Evolutionary conservation across 2,113 vertebrate species (phyloP).

Genomic region (Gnathonemus longibarbis): DNA sequence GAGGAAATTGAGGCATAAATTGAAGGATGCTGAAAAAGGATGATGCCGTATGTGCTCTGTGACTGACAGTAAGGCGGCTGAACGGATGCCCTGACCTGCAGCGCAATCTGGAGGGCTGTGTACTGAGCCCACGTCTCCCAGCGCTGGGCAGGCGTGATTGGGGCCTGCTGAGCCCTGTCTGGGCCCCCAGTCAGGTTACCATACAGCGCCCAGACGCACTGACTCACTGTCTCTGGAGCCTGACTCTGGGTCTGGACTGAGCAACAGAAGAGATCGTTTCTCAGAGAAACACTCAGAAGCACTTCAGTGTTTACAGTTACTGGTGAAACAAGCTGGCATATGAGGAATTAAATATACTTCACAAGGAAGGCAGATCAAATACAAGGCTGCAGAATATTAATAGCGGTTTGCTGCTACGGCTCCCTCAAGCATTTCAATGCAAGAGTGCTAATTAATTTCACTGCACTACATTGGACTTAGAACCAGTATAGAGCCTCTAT

Average conservation of each 20-base stretch:
- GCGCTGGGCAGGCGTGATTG: slow-evolving; percentile 44
- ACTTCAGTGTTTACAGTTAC: background rate
- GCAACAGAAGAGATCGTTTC: background rate
- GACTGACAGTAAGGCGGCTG: background rate
- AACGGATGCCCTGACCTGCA: slow-evolving; percentile 46
- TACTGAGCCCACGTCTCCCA: slow-evolving; percentile 64
- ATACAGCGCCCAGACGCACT: slow-evolving; percentile 57
- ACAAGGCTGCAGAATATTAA: background rate
- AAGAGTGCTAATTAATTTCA: background rate
- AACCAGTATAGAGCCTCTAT: background rate
- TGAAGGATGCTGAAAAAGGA: background rate
- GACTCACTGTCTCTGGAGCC: slow-evolving; percentile 38
- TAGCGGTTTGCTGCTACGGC: background rate
- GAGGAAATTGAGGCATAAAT: background rate
- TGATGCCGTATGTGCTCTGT: background rate
- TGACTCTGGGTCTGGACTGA: slow-evolving; percentile 50
- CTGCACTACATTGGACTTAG: background rate
- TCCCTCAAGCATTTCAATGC: background rate
- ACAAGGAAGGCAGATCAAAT: background rate
- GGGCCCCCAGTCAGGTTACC: slow-evolving; percentile 37
- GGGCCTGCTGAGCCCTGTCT: slow-evolving; percentile 10
- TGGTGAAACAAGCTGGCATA: background rate
- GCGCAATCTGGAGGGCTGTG: slow-evolving; percentile 56
- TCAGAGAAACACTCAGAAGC: background rate
- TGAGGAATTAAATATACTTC: background rate